These are phyloP conservation scores for Muschampia plurimacula DNA, from an alignment of 2,888 invertebrate species.

Conservation along the genomic window DNA sequence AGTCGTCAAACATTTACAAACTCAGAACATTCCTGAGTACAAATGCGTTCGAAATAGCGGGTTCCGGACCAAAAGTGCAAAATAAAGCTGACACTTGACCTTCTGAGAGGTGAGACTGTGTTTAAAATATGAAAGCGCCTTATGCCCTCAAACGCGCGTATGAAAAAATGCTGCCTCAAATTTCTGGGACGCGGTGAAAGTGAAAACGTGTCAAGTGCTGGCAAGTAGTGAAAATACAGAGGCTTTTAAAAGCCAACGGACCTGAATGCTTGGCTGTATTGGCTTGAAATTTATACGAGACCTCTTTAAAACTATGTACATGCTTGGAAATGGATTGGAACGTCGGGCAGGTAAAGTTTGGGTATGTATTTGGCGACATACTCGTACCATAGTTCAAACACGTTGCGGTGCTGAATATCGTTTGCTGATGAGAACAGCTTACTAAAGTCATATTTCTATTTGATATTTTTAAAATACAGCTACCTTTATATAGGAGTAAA, in stretches of 20 bases:
- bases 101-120: conserved; percentile 51
- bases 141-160: conserved; percentile 30
- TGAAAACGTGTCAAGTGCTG: conserved; percentile 78
- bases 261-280: conserved; percentile 27
- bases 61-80: conserved; percentile 28
- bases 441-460: too few species aligned
- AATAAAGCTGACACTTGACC: conserved; percentile 50
- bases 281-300: conserved; percentile 36
- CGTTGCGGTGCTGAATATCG: too few species aligned
- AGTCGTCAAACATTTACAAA: background rate
- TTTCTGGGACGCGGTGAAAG: conserved; percentile 59
- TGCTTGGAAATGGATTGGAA: background rate
- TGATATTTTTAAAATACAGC: too few species aligned
- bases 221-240: conserved; percentile 47
- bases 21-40: conserved; percentile 14
- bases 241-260: conserved; percentile 34
- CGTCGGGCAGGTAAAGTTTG: background rate
- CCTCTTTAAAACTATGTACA: conserved; percentile 22
- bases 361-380: background rate
- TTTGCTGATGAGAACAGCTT: too few species aligned
- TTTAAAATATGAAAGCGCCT: conserved; percentile 54
- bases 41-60: conserved; percentile 23
- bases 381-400: too few species aligned
- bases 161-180: conserved; percentile 50
- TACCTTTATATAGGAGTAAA: too few species aligned